phyloP scores from a whole-genome alignment of 2,797 vertebrate genomes.

The Sebastiscus albofasciatus region DNA sequence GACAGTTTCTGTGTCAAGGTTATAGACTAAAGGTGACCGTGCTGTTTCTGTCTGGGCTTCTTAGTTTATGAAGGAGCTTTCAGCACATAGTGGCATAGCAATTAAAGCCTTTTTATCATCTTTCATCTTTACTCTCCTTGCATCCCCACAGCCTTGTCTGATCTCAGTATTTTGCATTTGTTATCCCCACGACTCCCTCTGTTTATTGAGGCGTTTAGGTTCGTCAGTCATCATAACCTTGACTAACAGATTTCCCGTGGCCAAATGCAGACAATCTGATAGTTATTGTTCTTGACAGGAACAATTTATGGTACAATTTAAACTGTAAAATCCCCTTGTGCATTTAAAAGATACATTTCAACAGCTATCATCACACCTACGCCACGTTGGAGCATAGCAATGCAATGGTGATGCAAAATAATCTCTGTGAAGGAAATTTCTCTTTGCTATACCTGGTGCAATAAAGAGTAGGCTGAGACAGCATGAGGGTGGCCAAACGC shows the following conservation, averaged over 20 bases:
- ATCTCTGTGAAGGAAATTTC: slow-evolving; percentile 33
- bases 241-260: slow-evolving; percentile 54
- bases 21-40: slow-evolving; percentile 45
- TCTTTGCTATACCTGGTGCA: slow-evolving; percentile 39
- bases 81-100: slow-evolving; percentile 1
- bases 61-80: slow-evolving; percentile 12
- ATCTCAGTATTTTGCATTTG: slow-evolving; percentile 34
- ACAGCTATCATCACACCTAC: slow-evolving; percentile 46
- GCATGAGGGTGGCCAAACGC: slow-evolving; percentile 41
- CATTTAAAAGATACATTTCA: slow-evolving; percentile 46
- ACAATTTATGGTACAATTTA: slow-evolving; percentile 37
- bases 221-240: slow-evolving; percentile 52
- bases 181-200: slow-evolving; percentile 31
- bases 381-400: slow-evolving; percentile 14
- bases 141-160: slow-evolving; percentile 34
- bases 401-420: slow-evolving; percentile 53
- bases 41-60: slow-evolving; percentile 24
- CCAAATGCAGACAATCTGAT: slow-evolving; percentile 36
- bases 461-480: slow-evolving; percentile 51
- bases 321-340: slow-evolving; percentile 51
- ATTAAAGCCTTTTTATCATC: slow-evolving; percentile 18
- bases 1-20: slow-evolving; percentile 46
- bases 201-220: slow-evolving; percentile 43
- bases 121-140: slow-evolving; percentile 34
- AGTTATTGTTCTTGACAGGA: slow-evolving; percentile 35